Evolutionary conservation across 1,140 invertebrate genomes (phyloP).

Genomic region (Drosophila watanabei): DNA sequence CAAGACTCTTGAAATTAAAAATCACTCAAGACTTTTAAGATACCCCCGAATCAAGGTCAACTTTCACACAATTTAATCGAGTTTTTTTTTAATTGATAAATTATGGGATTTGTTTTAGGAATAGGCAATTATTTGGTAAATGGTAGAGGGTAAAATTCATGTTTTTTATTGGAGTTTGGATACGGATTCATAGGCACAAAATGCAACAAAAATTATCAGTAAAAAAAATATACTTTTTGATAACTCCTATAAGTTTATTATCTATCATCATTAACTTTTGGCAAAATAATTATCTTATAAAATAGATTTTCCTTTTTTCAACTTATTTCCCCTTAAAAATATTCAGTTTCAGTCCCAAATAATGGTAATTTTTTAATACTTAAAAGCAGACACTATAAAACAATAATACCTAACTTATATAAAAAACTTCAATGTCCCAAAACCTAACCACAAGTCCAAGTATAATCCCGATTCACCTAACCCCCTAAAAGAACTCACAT

Average conservation of each 20-base stretch:
- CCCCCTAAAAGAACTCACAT: neutral
- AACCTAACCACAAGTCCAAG: neutral
- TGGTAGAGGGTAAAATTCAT: neutral
- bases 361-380: too few species aligned
- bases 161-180: too few species aligned
- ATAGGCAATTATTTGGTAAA: neutral
- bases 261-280: too few species aligned
- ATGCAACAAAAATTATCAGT: too few species aligned
- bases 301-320: neutral
- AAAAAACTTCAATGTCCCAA: neutral
- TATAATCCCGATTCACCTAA: neutral
- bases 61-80: neutral
- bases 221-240: too few species aligned
- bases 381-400: too few species aligned
- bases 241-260: too few species aligned
- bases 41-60: neutral
- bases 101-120: neutral
- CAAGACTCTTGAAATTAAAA: slow-evolving; percentile 8
- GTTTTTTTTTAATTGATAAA: neutral
- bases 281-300: too few species aligned
- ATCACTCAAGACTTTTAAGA: neutral
- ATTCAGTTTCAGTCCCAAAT: too few species aligned
- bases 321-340: neutral
- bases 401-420: neutral
- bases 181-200: too few species aligned